These are phyloP conservation scores for Craterocephalus amniculus DNA, from an alignment of 2,797 vertebrate genomes.

Conservation along the genomic window DNA sequence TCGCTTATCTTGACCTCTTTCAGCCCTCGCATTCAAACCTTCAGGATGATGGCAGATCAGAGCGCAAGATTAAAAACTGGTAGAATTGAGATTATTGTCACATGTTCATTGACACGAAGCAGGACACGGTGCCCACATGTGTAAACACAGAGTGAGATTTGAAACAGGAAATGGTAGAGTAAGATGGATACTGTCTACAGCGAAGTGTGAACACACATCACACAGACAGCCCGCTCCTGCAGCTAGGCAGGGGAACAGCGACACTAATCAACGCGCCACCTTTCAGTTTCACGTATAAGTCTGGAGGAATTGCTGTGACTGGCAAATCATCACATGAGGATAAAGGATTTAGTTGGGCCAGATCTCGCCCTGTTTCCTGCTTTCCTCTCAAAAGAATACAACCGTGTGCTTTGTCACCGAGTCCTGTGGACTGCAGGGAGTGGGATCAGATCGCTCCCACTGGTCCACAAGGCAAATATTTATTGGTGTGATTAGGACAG, in stretches of 20 bases:
- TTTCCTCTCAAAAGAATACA: not conserved
- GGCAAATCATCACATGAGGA: conserved; percentile 5
- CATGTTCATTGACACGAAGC: conserved; percentile 22
- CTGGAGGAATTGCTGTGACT: not conserved
- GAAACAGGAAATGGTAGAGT: conserved; percentile 45
- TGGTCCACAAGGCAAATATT: conserved; percentile 54
- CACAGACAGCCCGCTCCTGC: conserved; percentile 12
- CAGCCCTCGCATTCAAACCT: too few species aligned
- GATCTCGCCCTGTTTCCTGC: not conserved
- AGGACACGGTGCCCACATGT: conserved; percentile 7
- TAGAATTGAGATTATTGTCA: conserved; percentile 22
- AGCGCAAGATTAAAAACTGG: conserved; percentile 3
- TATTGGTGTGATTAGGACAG: conserved; percentile 68
- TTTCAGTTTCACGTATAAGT: not conserved
- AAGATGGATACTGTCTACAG: conserved; percentile 23
- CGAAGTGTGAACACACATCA: conserved; percentile 34
- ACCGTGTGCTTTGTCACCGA: conserved; percentile 5
- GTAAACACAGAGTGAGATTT: conserved; percentile 36
- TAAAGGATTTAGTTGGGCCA: not conserved
- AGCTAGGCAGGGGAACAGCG: conserved; percentile 18
- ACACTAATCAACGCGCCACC: conserved; percentile 6
- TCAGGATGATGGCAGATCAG: not conserved
- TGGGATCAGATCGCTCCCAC: conserved; percentile 12
- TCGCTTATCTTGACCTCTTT: too few species aligned
- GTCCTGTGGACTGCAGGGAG: conserved; percentile 19